A percentile compares a stretch with the other conserved stretches of the same genome.
Evolutionary conservation across 64 coral and sea anemone species (phyloP).

Genomic region (Catalaphyllia jardinei): DNA sequence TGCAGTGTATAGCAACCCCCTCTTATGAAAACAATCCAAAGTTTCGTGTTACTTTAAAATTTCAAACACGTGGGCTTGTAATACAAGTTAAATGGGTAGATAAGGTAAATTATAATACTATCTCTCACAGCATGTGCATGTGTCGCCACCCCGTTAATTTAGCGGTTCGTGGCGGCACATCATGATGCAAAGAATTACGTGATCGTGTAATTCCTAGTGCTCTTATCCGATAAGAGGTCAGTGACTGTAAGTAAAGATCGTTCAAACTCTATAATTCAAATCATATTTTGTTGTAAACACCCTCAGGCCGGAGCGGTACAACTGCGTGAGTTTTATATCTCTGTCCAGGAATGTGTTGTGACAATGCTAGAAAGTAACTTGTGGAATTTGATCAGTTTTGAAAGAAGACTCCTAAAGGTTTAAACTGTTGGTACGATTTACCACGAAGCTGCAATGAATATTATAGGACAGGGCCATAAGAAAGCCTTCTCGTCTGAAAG

Average conservation of each 20-base stretch:
- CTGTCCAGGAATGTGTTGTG: background rate
- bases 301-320: background rate
- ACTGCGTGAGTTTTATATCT: conserved; percentile 23
- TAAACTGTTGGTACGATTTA: background rate
- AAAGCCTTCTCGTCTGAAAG: too few species aligned
- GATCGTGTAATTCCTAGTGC: background rate
- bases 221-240: conserved; percentile 12
- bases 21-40: too few species aligned
- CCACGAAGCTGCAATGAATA: too few species aligned
- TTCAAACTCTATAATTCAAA: background rate
- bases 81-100: too few species aligned
- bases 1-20: too few species aligned
- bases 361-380: background rate
- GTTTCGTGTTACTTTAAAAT: too few species aligned
- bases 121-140: too few species aligned
- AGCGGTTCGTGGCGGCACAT: too few species aligned
- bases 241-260: background rate
- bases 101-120: too few species aligned
- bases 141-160: too few species aligned
- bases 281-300: background rate
- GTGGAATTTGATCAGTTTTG: background rate
- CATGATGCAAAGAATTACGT: background rate
- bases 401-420: background rate
- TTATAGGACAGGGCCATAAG: too few species aligned
- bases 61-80: too few species aligned